These are phyloP conservation scores for Noctua janthe DNA, from an alignment of 2,888 invertebrate species.

Conservation along the genomic window DNA sequence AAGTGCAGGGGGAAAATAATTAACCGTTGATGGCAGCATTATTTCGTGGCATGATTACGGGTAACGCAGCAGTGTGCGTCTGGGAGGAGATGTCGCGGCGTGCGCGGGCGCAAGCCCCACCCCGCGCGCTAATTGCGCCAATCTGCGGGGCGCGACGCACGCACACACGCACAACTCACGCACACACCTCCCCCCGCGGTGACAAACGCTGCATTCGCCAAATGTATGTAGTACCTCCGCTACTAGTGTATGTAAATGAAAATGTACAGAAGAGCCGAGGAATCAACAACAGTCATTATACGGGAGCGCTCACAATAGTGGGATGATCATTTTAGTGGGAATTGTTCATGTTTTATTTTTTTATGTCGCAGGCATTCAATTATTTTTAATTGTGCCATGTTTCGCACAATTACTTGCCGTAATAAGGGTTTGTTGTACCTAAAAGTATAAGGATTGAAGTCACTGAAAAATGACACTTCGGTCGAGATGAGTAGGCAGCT, in stretches of 20 bases:
- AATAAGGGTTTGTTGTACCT: slow-evolving; percentile 25
- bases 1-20: slow-evolving; percentile 78
- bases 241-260: slow-evolving; percentile 69
- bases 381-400: slow-evolving; percentile 60
- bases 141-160: slow-evolving; percentile 83
- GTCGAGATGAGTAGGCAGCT: slow-evolving; percentile 27
- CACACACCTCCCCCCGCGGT: slow-evolving; percentile 69
- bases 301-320: slow-evolving; percentile 55
- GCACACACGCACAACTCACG: slow-evolving; percentile 78
- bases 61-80: slow-evolving; percentile 70
- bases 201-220: slow-evolving; percentile 79
- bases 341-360: slow-evolving; percentile 55
- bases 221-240: slow-evolving; percentile 71
- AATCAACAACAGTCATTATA: slow-evolving; percentile 65
- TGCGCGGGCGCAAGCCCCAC: slow-evolving; percentile 87
- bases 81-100: slow-evolving; percentile 87
- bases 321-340: slow-evolving; percentile 61
- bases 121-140: slow-evolving; percentile 88
- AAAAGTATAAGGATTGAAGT: slow-evolving; percentile 42
- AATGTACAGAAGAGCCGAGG: slow-evolving; percentile 62
- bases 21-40: slow-evolving; percentile 82
- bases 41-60: slow-evolving; percentile 75
- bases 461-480: slow-evolving; percentile 55
- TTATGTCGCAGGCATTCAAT: slow-evolving; percentile 49
- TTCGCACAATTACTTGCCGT: slow-evolving; percentile 51